Percentiles rank a stretch among this genome's conserved stretches.
Evolutionary conservation across 1,140 invertebrate genomes (phyloP).

Genomic region (Heliconius himera): DNA sequence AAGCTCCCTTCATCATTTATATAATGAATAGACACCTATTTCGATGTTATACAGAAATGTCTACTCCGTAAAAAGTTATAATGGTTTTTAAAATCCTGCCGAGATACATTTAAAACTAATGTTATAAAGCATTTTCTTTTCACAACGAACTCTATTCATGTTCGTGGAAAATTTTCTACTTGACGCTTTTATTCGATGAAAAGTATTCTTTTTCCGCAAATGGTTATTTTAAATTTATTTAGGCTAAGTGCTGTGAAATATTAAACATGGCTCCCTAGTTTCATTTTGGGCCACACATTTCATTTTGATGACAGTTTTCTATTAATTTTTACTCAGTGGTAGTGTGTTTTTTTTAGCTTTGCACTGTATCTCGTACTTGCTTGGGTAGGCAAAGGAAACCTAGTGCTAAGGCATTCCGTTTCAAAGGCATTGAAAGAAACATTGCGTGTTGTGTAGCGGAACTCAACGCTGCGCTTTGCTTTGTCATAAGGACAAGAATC

Average conservation of each 20-base stretch:
- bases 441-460: no score
- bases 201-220: slow-evolving; percentile 29
- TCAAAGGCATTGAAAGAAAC: no score
- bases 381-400: no score
- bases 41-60: background rate
- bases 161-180: slow-evolving; percentile 30
- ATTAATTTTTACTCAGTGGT: background rate
- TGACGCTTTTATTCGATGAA: slow-evolving; percentile 32
- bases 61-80: slow-evolving; percentile 17
- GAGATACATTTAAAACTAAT: slow-evolving; percentile 31
- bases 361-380: background rate
- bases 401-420: no score
- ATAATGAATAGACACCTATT: background rate
- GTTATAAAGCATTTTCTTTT: slow-evolving; percentile 32
- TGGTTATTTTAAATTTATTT: slow-evolving; percentile 34
- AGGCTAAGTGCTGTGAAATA: slow-evolving; percentile 29
- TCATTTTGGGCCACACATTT: slow-evolving; percentile 2
- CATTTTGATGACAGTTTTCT: slow-evolving; percentile 4
- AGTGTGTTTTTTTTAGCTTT: background rate
- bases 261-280: slow-evolving; percentile 8
- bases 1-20: background rate
- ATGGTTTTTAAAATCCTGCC: slow-evolving; percentile 27
- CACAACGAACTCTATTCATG: slow-evolving; percentile 29
- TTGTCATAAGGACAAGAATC: no score
- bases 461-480: no score